Base-by-base conservation (phyloP, 1,140 invertebrate species). In the Anoplophora glabripennis region DNA sequence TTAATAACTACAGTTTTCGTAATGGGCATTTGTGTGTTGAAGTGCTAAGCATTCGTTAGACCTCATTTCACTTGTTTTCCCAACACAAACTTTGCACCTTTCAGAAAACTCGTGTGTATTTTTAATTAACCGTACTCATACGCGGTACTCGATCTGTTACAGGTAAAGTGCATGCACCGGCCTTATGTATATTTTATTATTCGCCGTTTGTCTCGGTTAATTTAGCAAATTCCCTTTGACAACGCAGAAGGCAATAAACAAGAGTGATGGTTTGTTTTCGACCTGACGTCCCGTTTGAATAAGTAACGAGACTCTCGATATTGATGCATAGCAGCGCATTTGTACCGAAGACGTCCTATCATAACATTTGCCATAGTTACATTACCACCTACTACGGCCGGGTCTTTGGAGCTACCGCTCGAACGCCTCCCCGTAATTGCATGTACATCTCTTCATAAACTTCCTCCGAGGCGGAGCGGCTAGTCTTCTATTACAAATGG, bases 201-300 rank as follows among this genome's bases (percentile, higher is more conserved):
- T 7, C 10, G 17, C 5, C 37, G 51, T 53, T 53, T 57, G 42
- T 57, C 54, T 33, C 44, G 46, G 11, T 17, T 49, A 57, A 48
- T 57, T 57, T 57, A 48, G 54, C 54, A 44, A 38, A 48, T 47
- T 57, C 45, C 48, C 18, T 38, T 4, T 28, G 45, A 57, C 44
- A 57, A 46, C 48, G 44, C 36, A 35, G 54, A 34, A 40, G 42
- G 44, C 44, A 36, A 57, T 46, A 35, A 57, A 35, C 35, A 61
- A 61, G 59, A 61, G 38, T 61, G 59, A 61, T 61, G 59, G 42
- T 42, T 57, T 51, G 59, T 44, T 61, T 57, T 51, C 33, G 42
- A 57, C 49, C 35, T 57, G 60, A 57, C 41, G 49, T 42, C 45
- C 4, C 33, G 47, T 46, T 42, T 62, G 54, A 53, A 63, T 63